Percentiles rank a stretch among this genome's conserved stretches.
Evolutionary conservation across 2,888 invertebrate genomes (phyloP).

Genomic region (Harpalus rufipes): DNA sequence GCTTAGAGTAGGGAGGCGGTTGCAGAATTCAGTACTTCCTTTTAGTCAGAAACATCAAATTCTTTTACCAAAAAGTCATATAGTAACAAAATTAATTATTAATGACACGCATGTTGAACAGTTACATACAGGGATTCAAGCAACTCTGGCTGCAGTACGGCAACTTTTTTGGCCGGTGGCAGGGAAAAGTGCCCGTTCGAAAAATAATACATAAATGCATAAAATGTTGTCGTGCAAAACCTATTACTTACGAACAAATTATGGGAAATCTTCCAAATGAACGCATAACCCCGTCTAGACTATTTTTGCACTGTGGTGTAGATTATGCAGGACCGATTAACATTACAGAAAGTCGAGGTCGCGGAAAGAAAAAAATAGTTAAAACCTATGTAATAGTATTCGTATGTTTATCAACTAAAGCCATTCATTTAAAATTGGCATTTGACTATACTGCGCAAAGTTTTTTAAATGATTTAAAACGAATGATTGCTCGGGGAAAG

Average conservation of each 20-base stretch:
- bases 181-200: conserved; percentile 27
- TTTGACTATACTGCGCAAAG: conserved; percentile 66
- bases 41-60: conserved; percentile 18
- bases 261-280: conserved; percentile 43
- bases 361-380: conserved; percentile 49
- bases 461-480: conserved; percentile 45
- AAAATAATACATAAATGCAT: conserved; percentile 13
- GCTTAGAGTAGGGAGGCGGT: conserved; percentile 16
- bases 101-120: conserved; percentile 3
- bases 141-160: conserved; percentile 13
- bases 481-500: conserved; percentile 69
- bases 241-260: conserved; percentile 30
- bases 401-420: conserved; percentile 70
- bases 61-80: conserved; percentile 11
- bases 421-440: conserved; percentile 68
- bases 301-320: conserved; percentile 26
- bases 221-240: conserved; percentile 49
- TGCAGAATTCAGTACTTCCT: neutral
- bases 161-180: conserved; percentile 19
- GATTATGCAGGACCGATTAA: conserved; percentile 41
- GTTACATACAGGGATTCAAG: conserved; percentile 17
- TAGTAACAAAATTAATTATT: conserved; percentile 23
- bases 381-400: conserved; percentile 68
- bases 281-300: conserved; percentile 13
- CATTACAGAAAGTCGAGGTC: conserved; percentile 29